These are phyloP conservation scores for Melinopterus prodromus DNA, from an alignment of 2,888 invertebrate genomes.

Conservation along the genomic window DNA sequence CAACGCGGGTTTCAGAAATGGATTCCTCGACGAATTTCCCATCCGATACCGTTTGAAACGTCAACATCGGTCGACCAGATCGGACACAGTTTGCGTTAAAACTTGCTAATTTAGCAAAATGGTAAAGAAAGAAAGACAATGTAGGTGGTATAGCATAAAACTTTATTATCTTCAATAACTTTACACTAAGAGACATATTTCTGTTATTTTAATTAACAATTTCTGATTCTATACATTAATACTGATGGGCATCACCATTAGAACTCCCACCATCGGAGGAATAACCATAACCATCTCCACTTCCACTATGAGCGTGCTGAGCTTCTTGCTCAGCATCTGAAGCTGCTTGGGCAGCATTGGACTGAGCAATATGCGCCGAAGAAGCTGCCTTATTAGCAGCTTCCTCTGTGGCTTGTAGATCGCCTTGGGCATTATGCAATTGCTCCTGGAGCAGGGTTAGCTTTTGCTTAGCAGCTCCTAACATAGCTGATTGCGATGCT, in stretches of 20 bases:
- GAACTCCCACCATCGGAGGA: conserved; percentile 22
- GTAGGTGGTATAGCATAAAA: no score
- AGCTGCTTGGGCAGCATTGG: conserved; percentile 78
- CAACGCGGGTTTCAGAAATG: no score
- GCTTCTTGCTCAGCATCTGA: conserved; percentile 14
- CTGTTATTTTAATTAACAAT: neutral
- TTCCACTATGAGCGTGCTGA: neutral
- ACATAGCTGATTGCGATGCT: conserved; percentile 81
- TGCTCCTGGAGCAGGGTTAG: conserved; percentile 74
- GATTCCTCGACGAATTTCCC: no score
- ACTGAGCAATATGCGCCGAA: conserved; percentile 76
- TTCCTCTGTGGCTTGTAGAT: conserved; percentile 77
- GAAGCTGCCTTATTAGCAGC: conserved; percentile 75
- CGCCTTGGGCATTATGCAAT: conserved; percentile 72
- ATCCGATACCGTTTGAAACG: no score
- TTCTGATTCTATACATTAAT: neutral
- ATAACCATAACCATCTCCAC: conserved; percentile 53
- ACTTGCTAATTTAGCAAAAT: no score
- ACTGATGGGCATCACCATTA: neutral
- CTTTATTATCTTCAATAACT: no score
- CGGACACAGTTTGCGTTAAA: no score
- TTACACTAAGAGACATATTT: no score
- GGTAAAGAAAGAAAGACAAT: no score
- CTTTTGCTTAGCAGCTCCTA: conserved; percentile 75
- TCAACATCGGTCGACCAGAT: no score